A percentile compares a stretch with the other conserved stretches of the same genome.
phyloP scores from a whole-genome alignment of 2,888 invertebrate genomes.

The Sinotaia quadrata region DNA sequence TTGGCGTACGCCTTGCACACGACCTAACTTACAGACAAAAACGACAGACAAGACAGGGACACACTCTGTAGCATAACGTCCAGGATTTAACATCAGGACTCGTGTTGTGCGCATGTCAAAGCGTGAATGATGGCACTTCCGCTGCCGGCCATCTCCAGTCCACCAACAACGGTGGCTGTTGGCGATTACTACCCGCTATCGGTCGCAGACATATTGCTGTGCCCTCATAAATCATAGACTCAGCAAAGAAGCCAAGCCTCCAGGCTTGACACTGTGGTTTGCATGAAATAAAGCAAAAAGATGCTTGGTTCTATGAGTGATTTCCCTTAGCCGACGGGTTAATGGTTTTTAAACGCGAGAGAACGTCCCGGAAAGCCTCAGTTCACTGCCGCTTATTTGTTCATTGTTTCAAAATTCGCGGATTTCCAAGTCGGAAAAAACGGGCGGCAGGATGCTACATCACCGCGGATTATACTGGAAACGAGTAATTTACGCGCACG shows the following conservation, averaged over 20 bases:
- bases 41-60: slow-evolving; percentile 18
- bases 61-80: slow-evolving; percentile 16
- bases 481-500: neutral
- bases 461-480: slow-evolving; percentile 12
- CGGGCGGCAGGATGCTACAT: slow-evolving; percentile 2
- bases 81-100: slow-evolving; percentile 12
- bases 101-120: slow-evolving; percentile 29
- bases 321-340: neutral
- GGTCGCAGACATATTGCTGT: slow-evolving; percentile 17
- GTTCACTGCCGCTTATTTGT: slow-evolving; percentile 23
- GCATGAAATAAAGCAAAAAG: slow-evolving; percentile 28
- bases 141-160: slow-evolving; percentile 3
- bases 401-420: slow-evolving; percentile 21
- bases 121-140: slow-evolving; percentile 25
- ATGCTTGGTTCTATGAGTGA: neutral
- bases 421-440: slow-evolving; percentile 1
- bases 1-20: no score
- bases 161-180: slow-evolving; percentile 6
- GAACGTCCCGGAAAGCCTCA: neutral
- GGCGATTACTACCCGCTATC: slow-evolving; percentile 25
- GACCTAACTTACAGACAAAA: no score
- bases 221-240: slow-evolving; percentile 22
- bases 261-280: slow-evolving; percentile 19
- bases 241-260: neutral
- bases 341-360: slow-evolving; percentile 2